Evolutionary conservation across 2,888 invertebrate species (phyloP).

Genomic region (Dynastes maya): DNA sequence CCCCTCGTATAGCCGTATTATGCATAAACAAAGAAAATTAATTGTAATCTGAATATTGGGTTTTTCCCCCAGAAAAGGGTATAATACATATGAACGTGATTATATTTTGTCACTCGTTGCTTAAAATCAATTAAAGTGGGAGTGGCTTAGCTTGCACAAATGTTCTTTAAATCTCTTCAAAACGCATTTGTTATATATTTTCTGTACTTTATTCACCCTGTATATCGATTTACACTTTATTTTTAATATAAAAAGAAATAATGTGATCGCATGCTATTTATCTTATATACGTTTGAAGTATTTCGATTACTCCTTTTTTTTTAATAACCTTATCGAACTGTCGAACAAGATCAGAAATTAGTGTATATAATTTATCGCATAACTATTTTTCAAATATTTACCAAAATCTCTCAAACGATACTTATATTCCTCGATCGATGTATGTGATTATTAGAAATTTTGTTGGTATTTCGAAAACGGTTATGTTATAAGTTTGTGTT

Average conservation of each 20-base stretch:
- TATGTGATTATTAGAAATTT: neutral
- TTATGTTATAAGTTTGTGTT: neutral
- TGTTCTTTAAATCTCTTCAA: too few relatives aligned
- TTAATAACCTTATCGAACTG: neutral
- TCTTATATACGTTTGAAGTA: neutral
- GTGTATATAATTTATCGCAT: neutral
- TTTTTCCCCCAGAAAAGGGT: too few relatives aligned
- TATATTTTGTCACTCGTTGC: too few relatives aligned
- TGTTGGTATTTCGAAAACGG: neutral
- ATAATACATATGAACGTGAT: too few relatives aligned
- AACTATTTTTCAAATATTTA: conserved; percentile 19
- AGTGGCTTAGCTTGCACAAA: neutral
- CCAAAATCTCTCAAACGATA: neutral
- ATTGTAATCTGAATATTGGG: too few relatives aligned
- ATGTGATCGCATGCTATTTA: conserved; percentile 12
- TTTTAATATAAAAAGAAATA: neutral
- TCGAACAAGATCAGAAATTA: neutral
- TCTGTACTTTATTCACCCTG: neutral
- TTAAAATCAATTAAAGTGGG: too few relatives aligned
- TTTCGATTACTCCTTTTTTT: neutral
- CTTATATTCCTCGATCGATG: neutral
- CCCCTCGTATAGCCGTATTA: too few relatives aligned
- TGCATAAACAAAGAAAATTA: too few relatives aligned
- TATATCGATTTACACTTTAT: neutral
- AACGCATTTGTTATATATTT: neutral